Conservation (phyloP, 2,113 vertebrate species). For the Aegotheles bennettii region DNA sequence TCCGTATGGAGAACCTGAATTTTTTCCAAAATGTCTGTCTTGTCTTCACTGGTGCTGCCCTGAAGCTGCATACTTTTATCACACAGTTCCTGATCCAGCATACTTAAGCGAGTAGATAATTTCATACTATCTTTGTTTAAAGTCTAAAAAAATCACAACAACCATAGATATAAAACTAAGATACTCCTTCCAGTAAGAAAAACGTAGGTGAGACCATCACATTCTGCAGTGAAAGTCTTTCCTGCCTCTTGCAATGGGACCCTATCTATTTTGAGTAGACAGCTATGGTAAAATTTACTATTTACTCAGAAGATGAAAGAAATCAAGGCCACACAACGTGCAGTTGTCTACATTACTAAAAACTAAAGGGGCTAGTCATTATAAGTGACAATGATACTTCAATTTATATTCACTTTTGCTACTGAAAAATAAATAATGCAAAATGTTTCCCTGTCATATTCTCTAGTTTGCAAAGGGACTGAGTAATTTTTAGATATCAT, state of each 20-base stretch:
- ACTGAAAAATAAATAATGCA: neutral
- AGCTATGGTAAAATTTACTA: neutral
- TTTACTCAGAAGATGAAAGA: neutral
- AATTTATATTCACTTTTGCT: neutral
- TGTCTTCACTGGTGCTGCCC: conserved; percentile 62
- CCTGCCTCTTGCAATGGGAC: neutral
- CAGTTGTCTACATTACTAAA: neutral
- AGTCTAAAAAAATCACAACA: conserved; percentile 65
- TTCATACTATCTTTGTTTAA: conserved; percentile 80
- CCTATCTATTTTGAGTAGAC: neutral
- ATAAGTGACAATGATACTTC: neutral
- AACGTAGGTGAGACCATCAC: neutral
- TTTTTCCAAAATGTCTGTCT: conserved; percentile 70
- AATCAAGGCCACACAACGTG: rapidly evolving
- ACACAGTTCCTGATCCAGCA: conserved; percentile 80
- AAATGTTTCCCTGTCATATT: neutral
- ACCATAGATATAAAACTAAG: neutral
- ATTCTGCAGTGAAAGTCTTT: neutral
- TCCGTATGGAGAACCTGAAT: conserved; percentile 76
- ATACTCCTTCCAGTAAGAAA: neutral
- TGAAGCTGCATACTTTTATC: conserved; percentile 71
- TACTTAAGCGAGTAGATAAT: conserved; percentile 75
- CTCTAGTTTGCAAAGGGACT: neutral
- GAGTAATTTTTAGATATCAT: neutral
- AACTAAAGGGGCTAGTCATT: neutral